phyloP scores from a whole-genome alignment of 2,888 invertebrate species.

The Hemaris fuciformis region DNA sequence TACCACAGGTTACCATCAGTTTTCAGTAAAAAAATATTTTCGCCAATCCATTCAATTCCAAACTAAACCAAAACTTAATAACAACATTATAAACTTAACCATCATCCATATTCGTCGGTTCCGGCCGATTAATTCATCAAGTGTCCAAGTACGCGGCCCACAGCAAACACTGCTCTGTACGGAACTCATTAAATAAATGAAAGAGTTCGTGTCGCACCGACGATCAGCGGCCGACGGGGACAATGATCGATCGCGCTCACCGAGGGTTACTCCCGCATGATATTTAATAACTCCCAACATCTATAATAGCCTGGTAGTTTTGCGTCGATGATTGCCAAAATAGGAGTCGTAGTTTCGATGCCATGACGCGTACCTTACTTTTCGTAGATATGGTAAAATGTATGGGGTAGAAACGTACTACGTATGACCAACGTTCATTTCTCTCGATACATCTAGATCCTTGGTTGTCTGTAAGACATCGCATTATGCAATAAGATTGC shows the following conservation, averaged over 20 bases:
- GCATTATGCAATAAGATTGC: too few species aligned
- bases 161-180: slow-evolving; percentile 38
- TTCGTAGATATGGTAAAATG: too few species aligned
- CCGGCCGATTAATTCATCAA: slow-evolving; percentile 63
- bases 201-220: slow-evolving; percentile 71
- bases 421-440: too few species aligned
- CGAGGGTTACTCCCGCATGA: not conserved
- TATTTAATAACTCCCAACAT: not conserved
- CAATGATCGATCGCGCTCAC: slow-evolving; percentile 60
- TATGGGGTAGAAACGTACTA: too few species aligned
- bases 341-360: too few species aligned
- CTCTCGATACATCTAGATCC: too few species aligned
- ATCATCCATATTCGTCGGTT: slow-evolving; percentile 28
- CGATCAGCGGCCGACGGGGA: slow-evolving; percentile 22
- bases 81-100: slow-evolving; percentile 9
- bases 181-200: slow-evolving; percentile 76
- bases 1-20: too few species aligned
- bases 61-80: not conserved
- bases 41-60: not conserved
- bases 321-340: too few species aligned
- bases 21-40: too few species aligned
- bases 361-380: too few species aligned
- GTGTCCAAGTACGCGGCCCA: slow-evolving; percentile 50
- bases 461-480: too few species aligned
- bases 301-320: not conserved